Evolutionary conservation across 2,113 vertebrate species (phyloP), one percentile per base, ranked within the genome.

Genomic region (Ahaetulla prasina): DNA sequence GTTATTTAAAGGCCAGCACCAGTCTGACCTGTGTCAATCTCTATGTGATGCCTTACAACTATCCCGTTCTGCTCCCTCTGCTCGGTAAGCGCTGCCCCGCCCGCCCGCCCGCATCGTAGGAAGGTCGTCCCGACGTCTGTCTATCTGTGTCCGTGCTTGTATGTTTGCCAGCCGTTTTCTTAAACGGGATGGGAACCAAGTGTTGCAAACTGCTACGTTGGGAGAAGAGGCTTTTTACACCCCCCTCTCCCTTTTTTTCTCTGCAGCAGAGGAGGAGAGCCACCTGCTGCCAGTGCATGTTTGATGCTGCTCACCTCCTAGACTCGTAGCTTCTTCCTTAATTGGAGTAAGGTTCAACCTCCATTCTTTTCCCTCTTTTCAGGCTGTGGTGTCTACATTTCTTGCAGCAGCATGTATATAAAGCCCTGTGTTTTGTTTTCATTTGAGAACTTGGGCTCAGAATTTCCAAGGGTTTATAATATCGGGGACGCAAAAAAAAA

Each of bases 41-140:
- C 96, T 98, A 98, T 97, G 98, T 98, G 96, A 98, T 98, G 98
- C 98, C 98, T 96, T 98, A 98, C 96, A 98, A 98, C 97, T 98
- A 98, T 84, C 98, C 98, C 87, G 97, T 98, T 91, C 97, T 98
- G 93, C 98, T 98, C 94, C 98, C 98, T 8, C 93, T 98, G 96
- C 96, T 98, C 96, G 98, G 98, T 98, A 97, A 97, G 98, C 98
- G 92, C 94, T 35, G 52, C 27, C 16, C 91, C 90, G 53, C 2
- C 39, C 90, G 49, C 1, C 45, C 88, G 92, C 22, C 60, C 4
- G 57, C 3, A 80, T 2, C 7, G 7, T 87, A 93, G 94, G 93
- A 95, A 92, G 94, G 54, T 92, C 93, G 95, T 89, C 18, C 80
- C 25, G 55, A 60, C 93, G 93, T 0, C 94, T 50, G 91, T 91